Evolutionary conservation across 2,888 invertebrate species (phyloP), one percentile per base, ranked within the genome.

Genomic region (Lysandra coridon): DNA sequence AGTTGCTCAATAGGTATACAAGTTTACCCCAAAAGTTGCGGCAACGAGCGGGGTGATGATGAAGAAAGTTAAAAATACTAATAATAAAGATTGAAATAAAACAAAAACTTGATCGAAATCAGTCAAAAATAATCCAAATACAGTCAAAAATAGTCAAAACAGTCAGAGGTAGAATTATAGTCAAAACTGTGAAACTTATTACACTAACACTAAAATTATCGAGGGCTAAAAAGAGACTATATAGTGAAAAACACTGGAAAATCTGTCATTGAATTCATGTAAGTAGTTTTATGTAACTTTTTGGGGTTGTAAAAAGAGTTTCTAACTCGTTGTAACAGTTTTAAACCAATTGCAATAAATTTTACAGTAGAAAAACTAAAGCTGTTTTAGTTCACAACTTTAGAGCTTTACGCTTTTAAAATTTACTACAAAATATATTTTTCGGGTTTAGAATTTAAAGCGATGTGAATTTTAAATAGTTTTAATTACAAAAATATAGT

Each of bases 271-370:
- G 17, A 57, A 57, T 17, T 17, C 3, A 4, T 57, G 64, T 64
- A 64, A 23, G 64, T 64, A 30, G 1, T 30, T 64, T 64, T 23
- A 64, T 12, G 30, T 64, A 30, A 30, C 64, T 64, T 64, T 64
- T 30, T 64, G 64, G 17, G 57, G 57, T 14, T 57, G 4, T 17
- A 23, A 64, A 64, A 30, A 73, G 30, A 17, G 33, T 17, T 73
- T 40, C 40, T 73, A 40, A 73, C 73, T 40, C 37, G 17, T 17
- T 73, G 40, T 40, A 14, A 40, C 73, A 73, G 73, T 40, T 73
- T 37, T 17, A 73, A 73, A 17, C 14, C 37, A 73, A 73, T 40
- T 73, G 73, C 40, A 73, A 40, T 14, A 73, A 64, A 64, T 73
- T 73, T 6, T 73, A 40, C 5, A n/a, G n/a, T 17, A 14, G 6